Evolutionary conservation across 2,888 invertebrate species (phyloP).

Genomic region (Cephus nigrinus): DNA sequence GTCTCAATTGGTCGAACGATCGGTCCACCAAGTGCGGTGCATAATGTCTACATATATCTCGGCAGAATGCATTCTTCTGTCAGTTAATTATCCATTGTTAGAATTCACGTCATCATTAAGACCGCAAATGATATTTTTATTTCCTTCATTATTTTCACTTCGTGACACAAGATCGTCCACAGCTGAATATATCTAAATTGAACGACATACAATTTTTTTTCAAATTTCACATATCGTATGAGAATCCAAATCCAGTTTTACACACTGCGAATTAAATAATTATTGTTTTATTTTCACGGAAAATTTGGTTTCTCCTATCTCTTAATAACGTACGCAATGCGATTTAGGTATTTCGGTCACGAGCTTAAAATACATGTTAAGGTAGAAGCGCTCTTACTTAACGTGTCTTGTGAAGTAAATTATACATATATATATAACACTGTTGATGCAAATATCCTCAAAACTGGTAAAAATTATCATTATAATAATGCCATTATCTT

Average conservation of each 20-base stretch:
- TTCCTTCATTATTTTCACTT: not conserved
- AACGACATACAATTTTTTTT: not conserved
- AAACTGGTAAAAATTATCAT: not conserved
- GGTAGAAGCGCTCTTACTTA: not conserved
- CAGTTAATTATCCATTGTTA: not conserved
- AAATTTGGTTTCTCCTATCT: not conserved
- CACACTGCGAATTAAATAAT: not conserved
- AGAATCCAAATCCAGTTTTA: too few species aligned
- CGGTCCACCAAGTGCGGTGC: not conserved
- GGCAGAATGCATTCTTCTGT: not conserved
- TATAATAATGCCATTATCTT: not conserved
- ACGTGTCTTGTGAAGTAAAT: not conserved
- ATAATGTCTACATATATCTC: not conserved
- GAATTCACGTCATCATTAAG: not conserved
- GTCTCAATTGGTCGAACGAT: not conserved
- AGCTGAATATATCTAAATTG: not conserved
- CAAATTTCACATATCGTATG: too few species aligned
- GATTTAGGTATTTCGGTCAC: not conserved
- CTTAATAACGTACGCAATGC: not conserved
- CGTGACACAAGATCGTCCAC: not conserved
- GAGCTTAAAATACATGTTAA: not conserved
- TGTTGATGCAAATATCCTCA: not conserved
- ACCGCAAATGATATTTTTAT: not conserved
- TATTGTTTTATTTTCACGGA: not conserved
- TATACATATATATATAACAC: not conserved